Percentiles rank a stretch among this genome's conserved stretches.
Conservation (phyloP, 1,140 invertebrate genomes). For the Zophobas morio region DNA sequence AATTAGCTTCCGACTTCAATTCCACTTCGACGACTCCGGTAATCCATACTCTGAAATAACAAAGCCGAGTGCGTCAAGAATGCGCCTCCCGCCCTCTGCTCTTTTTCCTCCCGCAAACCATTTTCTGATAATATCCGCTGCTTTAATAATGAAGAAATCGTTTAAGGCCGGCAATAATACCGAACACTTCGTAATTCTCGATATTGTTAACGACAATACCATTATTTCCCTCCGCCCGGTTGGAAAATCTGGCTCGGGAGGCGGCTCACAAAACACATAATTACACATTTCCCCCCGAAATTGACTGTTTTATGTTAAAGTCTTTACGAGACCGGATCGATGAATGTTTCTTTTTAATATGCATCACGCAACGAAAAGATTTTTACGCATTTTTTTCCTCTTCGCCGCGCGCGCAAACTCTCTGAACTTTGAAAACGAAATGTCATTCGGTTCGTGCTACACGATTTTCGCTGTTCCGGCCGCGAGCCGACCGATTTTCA, state of each 20-base stretch:
- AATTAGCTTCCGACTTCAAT: no score
- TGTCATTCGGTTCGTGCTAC: background rate
- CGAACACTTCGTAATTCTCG: background rate
- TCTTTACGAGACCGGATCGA: background rate
- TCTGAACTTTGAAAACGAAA: background rate
- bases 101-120: no score
- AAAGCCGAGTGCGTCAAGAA: no score
- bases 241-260: background rate
- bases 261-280: background rate
- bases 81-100: no score
- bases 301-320: slow-evolving; percentile 23
- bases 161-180: background rate
- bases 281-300: slow-evolving; percentile 2
- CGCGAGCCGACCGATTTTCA: background rate
- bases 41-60: no score
- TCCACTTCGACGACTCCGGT: no score
- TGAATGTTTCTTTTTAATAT: slow-evolving; percentile 7
- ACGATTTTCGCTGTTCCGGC: slow-evolving; percentile 1
- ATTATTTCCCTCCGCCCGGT: slow-evolving; percentile 1
- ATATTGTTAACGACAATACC: background rate
- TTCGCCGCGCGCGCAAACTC: background rate
- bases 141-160: background rate
- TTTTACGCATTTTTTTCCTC: slow-evolving; percentile 5
- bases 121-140: no score
- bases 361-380: slow-evolving; percentile 11